Evolutionary conservation across 2,888 invertebrate genomes (phyloP).

Genomic region (Tromatobia lineatoria): DNA sequence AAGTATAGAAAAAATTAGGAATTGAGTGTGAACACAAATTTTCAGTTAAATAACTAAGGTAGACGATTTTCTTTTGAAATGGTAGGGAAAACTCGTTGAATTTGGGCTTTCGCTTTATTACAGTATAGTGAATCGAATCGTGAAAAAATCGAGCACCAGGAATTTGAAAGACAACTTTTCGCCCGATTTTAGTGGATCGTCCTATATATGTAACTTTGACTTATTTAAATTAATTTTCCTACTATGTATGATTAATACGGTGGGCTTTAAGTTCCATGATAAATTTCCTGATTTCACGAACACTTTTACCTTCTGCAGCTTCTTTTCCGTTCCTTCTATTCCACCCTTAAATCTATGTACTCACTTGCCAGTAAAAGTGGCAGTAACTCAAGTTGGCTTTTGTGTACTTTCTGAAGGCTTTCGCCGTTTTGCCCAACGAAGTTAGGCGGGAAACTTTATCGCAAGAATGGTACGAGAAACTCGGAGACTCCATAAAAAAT

Average conservation of each 20-base stretch:
- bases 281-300: not conserved
- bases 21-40: too few species aligned
- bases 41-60: too few species aligned
- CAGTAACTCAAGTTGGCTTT: slow-evolving; percentile 12
- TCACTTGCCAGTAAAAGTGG: slow-evolving; percentile 8
- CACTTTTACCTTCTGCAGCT: not conserved
- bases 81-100: too few species aligned
- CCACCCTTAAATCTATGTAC: slow-evolving; percentile 10
- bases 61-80: too few species aligned
- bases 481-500: slow-evolving; percentile 44
- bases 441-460: slow-evolving; percentile 36
- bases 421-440: slow-evolving; percentile 30
- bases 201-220: too few species aligned
- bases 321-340: not conserved
- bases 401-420: slow-evolving; percentile 6
- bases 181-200: too few species aligned
- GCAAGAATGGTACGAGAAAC: slow-evolving; percentile 39
- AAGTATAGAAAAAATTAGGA: too few species aligned
- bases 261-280: not conserved
- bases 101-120: too few species aligned
- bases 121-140: too few species aligned
- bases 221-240: not conserved
- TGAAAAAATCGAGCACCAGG: too few species aligned
- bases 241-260: not conserved
- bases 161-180: too few species aligned